Base-by-base conservation (phyloP, 2,888 invertebrate genomes). In the Dicroscelio sp. region DNA sequence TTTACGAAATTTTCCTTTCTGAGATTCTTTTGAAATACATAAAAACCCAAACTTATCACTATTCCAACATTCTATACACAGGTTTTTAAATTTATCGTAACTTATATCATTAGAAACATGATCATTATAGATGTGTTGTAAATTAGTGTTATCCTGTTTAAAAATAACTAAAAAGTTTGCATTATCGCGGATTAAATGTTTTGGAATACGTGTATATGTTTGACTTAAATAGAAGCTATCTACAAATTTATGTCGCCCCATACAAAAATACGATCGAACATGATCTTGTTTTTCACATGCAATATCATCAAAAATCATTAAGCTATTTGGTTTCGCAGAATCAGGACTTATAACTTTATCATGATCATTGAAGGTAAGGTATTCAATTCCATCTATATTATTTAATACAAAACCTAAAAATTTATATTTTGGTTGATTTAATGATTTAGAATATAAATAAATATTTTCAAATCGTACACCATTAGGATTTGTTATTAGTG, bases 241-340 rank as follows among this genome's bases (percentile, higher is more conserved):
- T 25, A 63, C 20, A 10, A 8, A 63, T 5, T 30, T 63, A 63
- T 63, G 30, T 63, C 63, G 10, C 8, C 63, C 63, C 63, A 63
- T 63, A 20, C 63, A 63, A 63, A 63, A 63, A 20, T 12, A 63
- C 3, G 63, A 63, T 23, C 20, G 5, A 5, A 63, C 20, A 27
- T 63, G 63, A 30, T 91, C 88, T 60, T 94, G 93, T 27, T 95
- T 95, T 20, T 95, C 96, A 96, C 93, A 63, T n/a, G 55, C 55
- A n/a, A 55, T 55, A 55, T 55, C 55, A n/a, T 55, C n/a, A 55
- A 55, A n/a, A 14, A 63, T 30, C 30, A 63, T 63, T 63, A 63
- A 5, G 27, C 17, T 12, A n/a, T 67, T 35, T n/a, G 67, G 10
- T 27, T 17, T 55, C 23, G 55, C 12, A 17, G 63, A 27, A 65